A percentile compares a stretch with the other conserved stretches of the same genome.
Evolutionary conservation across 2,113 vertebrate genomes (phyloP).

Genomic region (Regulus satrapa): DNA sequence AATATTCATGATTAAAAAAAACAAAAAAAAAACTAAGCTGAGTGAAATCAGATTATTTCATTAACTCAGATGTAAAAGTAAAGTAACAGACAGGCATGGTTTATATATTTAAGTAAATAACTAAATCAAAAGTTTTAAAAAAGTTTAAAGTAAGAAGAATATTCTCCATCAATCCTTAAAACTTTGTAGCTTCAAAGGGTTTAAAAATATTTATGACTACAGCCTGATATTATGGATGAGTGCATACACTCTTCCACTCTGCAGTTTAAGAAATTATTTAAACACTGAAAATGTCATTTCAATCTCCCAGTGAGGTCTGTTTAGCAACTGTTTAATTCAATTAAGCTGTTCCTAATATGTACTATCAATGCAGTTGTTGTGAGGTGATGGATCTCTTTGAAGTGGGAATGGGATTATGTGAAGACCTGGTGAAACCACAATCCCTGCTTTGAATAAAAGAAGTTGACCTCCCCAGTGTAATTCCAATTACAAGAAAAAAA

Average conservation of each 20-base stretch:
- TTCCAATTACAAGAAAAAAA: neutral
- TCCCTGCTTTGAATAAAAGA: neutral
- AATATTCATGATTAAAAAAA: neutral
- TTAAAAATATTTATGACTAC: neutral
- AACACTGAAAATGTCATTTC: neutral
- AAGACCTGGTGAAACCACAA: neutral
- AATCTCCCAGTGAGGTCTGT: neutral
- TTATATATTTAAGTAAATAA: neutral
- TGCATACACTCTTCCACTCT: neutral
- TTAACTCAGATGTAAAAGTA: neutral
- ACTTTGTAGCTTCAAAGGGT: neutral
- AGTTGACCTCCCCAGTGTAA: neutral
- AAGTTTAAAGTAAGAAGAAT: neutral
- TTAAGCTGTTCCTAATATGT: neutral
- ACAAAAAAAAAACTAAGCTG: neutral
- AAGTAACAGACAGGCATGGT: fast-evolving
- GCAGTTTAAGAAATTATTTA: neutral
- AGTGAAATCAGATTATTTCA: neutral
- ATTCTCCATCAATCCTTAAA: neutral
- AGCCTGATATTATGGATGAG: neutral
- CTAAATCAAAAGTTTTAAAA: neutral
- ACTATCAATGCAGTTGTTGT: neutral
- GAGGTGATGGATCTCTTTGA: neutral
- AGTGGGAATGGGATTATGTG: neutral
- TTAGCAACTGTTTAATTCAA: neutral